phyloP scores from a whole-genome alignment of 2,888 invertebrate species.

The Monochamus alternatus region DNA sequence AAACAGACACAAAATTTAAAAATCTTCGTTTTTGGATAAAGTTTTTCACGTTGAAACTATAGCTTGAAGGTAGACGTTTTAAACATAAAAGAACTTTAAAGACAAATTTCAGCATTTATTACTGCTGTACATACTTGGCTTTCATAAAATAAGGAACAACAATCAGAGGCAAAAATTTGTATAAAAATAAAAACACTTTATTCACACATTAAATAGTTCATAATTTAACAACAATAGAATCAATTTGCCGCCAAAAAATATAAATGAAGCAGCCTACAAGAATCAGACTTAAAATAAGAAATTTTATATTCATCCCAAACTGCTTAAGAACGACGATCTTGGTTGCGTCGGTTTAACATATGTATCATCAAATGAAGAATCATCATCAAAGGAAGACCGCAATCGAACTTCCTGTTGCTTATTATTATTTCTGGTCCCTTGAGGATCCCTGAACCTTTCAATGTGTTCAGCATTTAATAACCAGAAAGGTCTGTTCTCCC shows the following conservation, averaged over 20 bases:
- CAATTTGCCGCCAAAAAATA: neutral
- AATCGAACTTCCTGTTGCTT: neutral
- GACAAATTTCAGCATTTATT: no score
- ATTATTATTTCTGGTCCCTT: neutral
- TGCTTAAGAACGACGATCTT: neutral
- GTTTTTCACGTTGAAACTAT: no score
- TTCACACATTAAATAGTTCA: neutral
- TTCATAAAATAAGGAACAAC: no score
- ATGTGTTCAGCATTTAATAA: constrained; percentile 80
- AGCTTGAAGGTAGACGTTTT: no score
- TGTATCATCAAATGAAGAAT: neutral
- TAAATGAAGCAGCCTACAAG: neutral
- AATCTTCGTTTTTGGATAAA: no score
- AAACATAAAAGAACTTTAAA: no score
- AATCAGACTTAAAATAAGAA: neutral
- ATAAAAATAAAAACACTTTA: neutral
- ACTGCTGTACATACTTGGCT: no score
- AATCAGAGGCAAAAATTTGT: neutral
- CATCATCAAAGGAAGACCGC: neutral
- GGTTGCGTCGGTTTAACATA: neutral
- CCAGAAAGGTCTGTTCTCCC: constrained; percentile 83
- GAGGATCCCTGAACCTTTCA: constrained; percentile 67
- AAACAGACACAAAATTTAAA: no score
- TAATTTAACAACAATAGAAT: neutral
- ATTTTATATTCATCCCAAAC: neutral